A percentile compares a stretch with the other conserved stretches of the same genome.
phyloP scores from a whole-genome alignment of 2,888 invertebrate species.

The Myathropa florea region DNA sequence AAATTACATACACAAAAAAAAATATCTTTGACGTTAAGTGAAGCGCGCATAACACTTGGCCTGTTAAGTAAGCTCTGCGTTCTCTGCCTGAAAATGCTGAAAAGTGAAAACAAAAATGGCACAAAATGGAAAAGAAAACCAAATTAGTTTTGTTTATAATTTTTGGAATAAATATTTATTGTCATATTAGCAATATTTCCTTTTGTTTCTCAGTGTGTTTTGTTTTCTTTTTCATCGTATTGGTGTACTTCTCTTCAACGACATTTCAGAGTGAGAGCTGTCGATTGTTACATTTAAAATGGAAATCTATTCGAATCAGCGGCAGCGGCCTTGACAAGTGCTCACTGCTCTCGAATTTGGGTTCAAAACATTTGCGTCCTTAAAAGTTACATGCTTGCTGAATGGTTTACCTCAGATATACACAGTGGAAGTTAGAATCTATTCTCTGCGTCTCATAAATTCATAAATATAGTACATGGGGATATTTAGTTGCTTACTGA shows the following conservation, averaged over 20 bases:
- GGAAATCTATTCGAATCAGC: background rate
- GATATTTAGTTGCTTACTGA: constrained; percentile 4
- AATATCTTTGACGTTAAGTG: too few species aligned
- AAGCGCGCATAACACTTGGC: too few species aligned
- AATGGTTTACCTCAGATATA: constrained; percentile 9
- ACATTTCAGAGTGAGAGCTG: constrained; percentile 47
- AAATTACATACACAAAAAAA: too few species aligned
- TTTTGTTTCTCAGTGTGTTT: constrained; percentile 1
- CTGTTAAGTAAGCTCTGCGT: too few species aligned
- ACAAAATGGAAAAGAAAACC: background rate
- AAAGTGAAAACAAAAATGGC: background rate
- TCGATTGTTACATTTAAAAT: constrained; percentile 32
- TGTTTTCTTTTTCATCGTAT: background rate
- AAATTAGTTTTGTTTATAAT: constrained; percentile 15
- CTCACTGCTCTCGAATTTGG: background rate
- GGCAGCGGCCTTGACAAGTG: constrained; percentile 20
- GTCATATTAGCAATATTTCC: constrained; percentile 75
- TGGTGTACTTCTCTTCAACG: constrained; percentile 28
- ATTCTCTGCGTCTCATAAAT: constrained; percentile 6
- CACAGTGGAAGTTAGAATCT: constrained; percentile 4
- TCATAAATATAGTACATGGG: constrained; percentile 29
- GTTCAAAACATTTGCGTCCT: background rate
- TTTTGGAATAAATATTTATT: constrained; percentile 80
- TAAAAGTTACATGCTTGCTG: background rate
- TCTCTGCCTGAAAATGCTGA: too few species aligned